Evolutionary conservation across 2,797 vertebrate species (phyloP).

Genomic region (Macroramphosus scolopax): DNA sequence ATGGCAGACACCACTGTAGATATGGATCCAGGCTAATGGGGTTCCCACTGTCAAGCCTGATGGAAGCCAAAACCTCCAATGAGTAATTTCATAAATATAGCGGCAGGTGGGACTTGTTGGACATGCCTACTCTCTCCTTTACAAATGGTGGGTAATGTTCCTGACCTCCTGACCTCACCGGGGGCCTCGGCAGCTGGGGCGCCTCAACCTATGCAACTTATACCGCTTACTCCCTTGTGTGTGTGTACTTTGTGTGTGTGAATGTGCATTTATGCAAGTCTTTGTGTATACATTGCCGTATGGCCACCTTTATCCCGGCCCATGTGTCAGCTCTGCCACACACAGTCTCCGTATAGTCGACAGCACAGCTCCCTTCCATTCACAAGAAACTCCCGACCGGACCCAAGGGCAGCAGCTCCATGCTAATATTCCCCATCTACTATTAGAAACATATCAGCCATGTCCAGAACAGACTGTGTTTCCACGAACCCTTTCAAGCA

Average conservation of each 20-base stretch:
- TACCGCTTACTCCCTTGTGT: conserved; percentile 45
- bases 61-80: conserved; percentile 62
- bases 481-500: conserved; percentile 15
- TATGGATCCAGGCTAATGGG: conserved; percentile 21
- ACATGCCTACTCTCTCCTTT: conserved; percentile 69
- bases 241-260: conserved; percentile 26
- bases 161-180: conserved; percentile 67
- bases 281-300: conserved; percentile 53
- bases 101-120: conserved; percentile 75
- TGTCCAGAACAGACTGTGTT: no score
- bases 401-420: background rate
- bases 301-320: conserved; percentile 37
- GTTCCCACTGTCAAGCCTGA: conserved; percentile 62
- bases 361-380: conserved; percentile 4
- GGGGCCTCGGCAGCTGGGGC: conserved; percentile 67
- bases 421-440: conserved; percentile 7
- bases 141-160: conserved; percentile 75
- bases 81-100: conserved; percentile 72
- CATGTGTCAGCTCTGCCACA: conserved; percentile 53
- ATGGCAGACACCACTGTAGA: conserved; percentile 35
- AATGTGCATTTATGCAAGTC: conserved; percentile 55
- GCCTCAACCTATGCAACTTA: conserved; percentile 57
- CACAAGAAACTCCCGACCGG: conserved; percentile 17
- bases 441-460: conserved; percentile 15
- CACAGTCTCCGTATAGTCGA: conserved; percentile 10